Evolutionary conservation across 2,888 invertebrate genomes (phyloP), one percentile per base, ranked within the genome.

Genomic region (Megalurothrips usitatus): DNA sequence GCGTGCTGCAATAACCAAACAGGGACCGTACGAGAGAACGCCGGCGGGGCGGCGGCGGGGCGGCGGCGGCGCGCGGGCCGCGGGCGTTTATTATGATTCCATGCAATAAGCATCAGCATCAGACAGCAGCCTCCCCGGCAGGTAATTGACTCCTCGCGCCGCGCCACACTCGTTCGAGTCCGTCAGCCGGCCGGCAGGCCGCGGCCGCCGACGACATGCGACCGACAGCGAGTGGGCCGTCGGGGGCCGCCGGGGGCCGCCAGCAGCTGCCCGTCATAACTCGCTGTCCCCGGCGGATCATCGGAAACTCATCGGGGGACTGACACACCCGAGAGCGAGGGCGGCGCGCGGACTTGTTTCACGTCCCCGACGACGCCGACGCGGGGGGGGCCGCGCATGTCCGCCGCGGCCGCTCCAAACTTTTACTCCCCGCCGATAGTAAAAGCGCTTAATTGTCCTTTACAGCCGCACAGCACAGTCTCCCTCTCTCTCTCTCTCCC

Each of bases 371-470:
- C 23, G 68, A 23, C 68, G n/a, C 68, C 68, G 68, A 68, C 19
- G 68, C 9, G 68, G 23, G 26, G 68, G 68, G 68, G 34, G 34
- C 34, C 6, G 34, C 34, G n/a, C n/a, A n/a, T n/a, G n/a, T n/a
- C 58, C 14, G 34, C 58, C 58, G 19, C 58, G 34, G 34, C 34
- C 34, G 34, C 34, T 43, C 34, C 34, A 43, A 43, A 43, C 34
- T 43, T 43, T 43, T 43, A 43, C 34, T 43, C 34, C 34, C 34
- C 34, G n/a, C 68, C 68, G 12, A 75, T 75, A 75, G 26, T 75
- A 75, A 75, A 75, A 75, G 68, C 68, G 11, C 26, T 75, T 75
- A 75, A 75, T 75, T 75, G 68, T 75, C 68, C 68, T 75, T 75
- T 75, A 75, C 68, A 9, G 68, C 68, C 68, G 23, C 58, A 19